Conservation (phyloP, 2,888 invertebrate species). For the Altica lythri region DNA sequence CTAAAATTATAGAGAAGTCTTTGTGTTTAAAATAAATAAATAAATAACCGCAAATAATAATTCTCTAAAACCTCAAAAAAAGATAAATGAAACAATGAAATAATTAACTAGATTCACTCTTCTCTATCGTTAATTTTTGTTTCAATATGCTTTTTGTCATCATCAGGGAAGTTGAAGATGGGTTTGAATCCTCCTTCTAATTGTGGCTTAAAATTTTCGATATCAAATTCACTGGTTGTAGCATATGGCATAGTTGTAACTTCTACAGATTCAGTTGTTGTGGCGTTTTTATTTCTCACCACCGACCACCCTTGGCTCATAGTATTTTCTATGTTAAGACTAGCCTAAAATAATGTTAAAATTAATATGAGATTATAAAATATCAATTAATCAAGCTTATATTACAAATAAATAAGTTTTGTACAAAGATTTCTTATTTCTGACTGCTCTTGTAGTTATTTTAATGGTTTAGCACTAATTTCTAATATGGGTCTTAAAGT, state of each 20-base stretch:
- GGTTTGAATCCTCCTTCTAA: conserved; percentile 72
- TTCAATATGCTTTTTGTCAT: conserved; percentile 35
- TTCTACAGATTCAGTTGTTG: conserved; percentile 40
- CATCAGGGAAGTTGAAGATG: conserved; percentile 61
- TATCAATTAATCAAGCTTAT: not conserved
- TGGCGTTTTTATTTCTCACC: conserved; percentile 51
- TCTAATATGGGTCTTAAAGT: no score
- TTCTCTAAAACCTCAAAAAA: no score
- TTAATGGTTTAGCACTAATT: no score
- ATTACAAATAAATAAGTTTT: no score
- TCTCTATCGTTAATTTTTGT: conserved; percentile 40
- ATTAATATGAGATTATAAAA: no score
- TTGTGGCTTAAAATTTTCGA: conserved; percentile 71
- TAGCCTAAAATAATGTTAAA: no score
- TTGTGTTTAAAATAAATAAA: no score
- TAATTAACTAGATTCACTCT: conserved; percentile 30
- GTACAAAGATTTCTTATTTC: no score
- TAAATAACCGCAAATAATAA: no score
- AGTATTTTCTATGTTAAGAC: conserved; percentile 40
- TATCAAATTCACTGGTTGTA: conserved; percentile 63
- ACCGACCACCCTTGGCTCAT: conserved; percentile 69
- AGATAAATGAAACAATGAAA: no score
- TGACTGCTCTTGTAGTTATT: no score
- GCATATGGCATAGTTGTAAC: conserved; percentile 50
- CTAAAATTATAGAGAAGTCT: no score